These are phyloP conservation scores for Microcebus jonahi DNA, from an alignment of 2,113 vertebrate species.

Conservation along the genomic window DNA sequence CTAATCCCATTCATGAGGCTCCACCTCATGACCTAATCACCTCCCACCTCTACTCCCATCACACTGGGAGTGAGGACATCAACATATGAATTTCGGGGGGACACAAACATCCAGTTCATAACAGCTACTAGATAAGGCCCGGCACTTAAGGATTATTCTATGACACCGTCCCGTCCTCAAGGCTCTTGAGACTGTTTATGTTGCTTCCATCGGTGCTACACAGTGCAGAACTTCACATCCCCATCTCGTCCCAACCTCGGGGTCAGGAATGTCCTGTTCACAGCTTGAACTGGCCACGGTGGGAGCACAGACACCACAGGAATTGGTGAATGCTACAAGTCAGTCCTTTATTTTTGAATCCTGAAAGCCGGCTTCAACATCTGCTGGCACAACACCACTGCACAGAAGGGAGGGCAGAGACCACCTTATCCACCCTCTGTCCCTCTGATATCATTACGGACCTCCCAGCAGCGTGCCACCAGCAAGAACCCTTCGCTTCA, in stretches of 20 bases:
- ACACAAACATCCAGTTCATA: background rate
- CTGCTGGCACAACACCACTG: background rate
- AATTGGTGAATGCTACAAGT: background rate
- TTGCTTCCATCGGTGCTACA: fast-evolving
- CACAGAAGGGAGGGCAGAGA: no score
- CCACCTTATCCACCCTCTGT: background rate
- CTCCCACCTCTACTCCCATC: background rate
- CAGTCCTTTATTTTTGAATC: background rate
- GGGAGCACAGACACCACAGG: background rate
- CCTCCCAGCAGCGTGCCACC: background rate
- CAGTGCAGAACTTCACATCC: fast-evolving
- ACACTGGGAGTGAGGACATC: background rate
- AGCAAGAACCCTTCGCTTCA: background rate
- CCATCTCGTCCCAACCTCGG: fast-evolving
- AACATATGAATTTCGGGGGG: background rate
- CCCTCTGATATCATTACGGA: background rate
- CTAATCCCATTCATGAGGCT: background rate
- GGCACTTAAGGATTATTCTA: background rate
- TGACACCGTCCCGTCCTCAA: background rate
- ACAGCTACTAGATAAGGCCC: background rate
- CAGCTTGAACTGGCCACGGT: background rate
- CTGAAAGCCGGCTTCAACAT: background rate
- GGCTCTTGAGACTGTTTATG: background rate
- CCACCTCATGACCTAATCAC: background rate
- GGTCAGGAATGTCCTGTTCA: background rate